A percentile compares a stretch with the other conserved stretches of the same genome.
These are phyloP conservation scores for Sylvilagus bachmani DNA, from an alignment of 2,113 vertebrate species.

Conservation along the genomic window DNA sequence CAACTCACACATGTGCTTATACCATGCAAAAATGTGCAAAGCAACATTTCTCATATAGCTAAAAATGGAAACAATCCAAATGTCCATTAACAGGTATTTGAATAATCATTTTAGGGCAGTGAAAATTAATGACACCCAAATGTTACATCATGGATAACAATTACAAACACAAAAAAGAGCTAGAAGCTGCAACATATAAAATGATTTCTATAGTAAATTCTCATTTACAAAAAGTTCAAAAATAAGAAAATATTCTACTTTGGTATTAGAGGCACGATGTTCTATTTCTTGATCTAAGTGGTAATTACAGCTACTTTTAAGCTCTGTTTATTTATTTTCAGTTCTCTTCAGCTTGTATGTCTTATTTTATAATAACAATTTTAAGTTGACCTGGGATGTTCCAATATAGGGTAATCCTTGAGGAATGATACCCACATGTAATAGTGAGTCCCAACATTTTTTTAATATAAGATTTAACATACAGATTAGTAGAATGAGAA, in stretches of 20 bases:
- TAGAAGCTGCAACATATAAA: background rate
- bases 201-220: background rate
- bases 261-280: background rate
- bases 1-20: background rate
- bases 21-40: background rate
- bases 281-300: background rate
- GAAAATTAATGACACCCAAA: background rate
- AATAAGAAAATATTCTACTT: background rate
- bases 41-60: background rate
- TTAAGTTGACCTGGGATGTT: background rate
- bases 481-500: background rate
- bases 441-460: background rate
- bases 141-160: background rate
- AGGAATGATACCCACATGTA: background rate
- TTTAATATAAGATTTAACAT: conserved; percentile 28
- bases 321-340: background rate
- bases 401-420: background rate
- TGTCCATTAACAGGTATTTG: background rate
- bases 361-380: conserved; percentile 2
- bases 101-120: background rate
- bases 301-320: conserved; percentile 9
- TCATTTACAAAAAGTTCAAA: conserved; percentile 26
- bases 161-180: background rate
- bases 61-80: conserved; percentile 9
- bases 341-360: background rate